Evolutionary conservation across 2,888 invertebrate species (phyloP).

Genomic region (Catotricha subobsoleta): DNA sequence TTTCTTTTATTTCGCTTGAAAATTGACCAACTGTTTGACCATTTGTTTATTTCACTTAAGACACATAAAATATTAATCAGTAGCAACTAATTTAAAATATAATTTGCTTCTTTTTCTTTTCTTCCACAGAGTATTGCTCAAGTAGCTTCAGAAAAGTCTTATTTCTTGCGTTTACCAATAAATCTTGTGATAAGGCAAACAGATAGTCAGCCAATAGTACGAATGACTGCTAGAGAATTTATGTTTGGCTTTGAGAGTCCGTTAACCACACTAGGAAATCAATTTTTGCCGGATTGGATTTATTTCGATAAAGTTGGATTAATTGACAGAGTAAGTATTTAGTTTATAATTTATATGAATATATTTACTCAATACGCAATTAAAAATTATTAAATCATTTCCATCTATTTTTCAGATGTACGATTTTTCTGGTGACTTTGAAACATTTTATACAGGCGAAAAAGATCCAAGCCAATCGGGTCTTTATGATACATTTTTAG

Average conservation of each 20-base stretch:
- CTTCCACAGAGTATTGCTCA: conserved; percentile 76
- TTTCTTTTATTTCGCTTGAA: too few relatives aligned
- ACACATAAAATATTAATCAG: too few relatives aligned
- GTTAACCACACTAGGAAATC: conserved; percentile 65
- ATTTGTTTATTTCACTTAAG: too few relatives aligned
- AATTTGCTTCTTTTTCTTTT: too few relatives aligned
- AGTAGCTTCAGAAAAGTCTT: conserved; percentile 46
- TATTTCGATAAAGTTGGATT: conserved; percentile 73
- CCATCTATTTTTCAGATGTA: conserved; percentile 46
- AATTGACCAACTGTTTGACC: too few relatives aligned
- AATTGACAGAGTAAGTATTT: conserved; percentile 57
- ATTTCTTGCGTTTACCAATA: conserved; percentile 47
- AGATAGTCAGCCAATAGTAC: conserved; percentile 48
- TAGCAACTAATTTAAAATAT: too few relatives aligned
- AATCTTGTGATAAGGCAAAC: conserved; percentile 52
- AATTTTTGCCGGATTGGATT: conserved; percentile 67
- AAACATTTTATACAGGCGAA: conserved; percentile 59
- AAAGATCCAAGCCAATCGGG: conserved; percentile 43
- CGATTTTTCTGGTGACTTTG: conserved; percentile 60
- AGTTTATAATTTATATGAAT: not conserved
- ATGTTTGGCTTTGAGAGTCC: conserved; percentile 79
- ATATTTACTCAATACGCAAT: not conserved
- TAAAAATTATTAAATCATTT: not conserved
- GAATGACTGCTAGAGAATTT: conserved; percentile 70
- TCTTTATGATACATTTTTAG: conserved; percentile 58